Evolutionary conservation across 1,140 invertebrate species (phyloP).

Genomic region (Drosophila grimshawi): DNA sequence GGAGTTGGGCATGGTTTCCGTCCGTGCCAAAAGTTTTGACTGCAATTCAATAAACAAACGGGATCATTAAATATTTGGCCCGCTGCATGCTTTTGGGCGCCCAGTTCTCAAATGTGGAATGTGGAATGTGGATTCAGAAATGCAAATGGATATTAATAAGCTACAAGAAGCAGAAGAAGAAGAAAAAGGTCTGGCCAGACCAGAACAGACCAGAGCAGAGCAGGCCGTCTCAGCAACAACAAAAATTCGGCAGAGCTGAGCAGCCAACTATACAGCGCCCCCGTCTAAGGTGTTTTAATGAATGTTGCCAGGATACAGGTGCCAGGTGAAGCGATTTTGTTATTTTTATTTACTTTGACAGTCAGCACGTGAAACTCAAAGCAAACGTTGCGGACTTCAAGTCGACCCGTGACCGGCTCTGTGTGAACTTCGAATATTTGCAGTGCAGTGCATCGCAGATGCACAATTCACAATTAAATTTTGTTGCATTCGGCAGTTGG

Average conservation of each 20-base stretch:
- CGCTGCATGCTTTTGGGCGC: constrained; percentile 43
- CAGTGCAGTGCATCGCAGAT: constrained; percentile 5
- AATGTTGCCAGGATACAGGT: constrained; percentile 84
- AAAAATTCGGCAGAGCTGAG: constrained; percentile 51
- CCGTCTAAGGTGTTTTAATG: constrained; percentile 80
- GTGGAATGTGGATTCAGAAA: constrained; percentile 32
- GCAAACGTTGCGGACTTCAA: constrained; percentile 52
- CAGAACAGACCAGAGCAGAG: constrained; percentile 1
- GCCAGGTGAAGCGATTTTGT: constrained; percentile 79
- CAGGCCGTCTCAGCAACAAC: neutral
- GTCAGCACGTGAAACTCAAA: constrained; percentile 78
- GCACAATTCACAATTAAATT: constrained; percentile 33
- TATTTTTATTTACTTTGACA: constrained; percentile 84
- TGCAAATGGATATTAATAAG: constrained; percentile 73
- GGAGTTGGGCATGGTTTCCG: constrained; percentile 64
- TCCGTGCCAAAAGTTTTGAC: constrained; percentile 80
- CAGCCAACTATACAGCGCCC: constrained; percentile 29
- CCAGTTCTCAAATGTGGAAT: constrained; percentile 52
- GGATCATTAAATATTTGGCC: constrained; percentile 80
- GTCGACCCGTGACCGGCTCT: constrained; percentile 2
- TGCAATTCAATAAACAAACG: constrained; percentile 82
- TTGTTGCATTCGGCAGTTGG: constrained; percentile 37
- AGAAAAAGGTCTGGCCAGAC: neutral
- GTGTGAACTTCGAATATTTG: constrained; percentile 9
- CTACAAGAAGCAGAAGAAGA: constrained; percentile 3